A percentile compares a stretch with the other conserved stretches of the same genome.
phyloP scores from a whole-genome alignment of 1,140 invertebrate genomes.

The Cotesia typhae region DNA sequence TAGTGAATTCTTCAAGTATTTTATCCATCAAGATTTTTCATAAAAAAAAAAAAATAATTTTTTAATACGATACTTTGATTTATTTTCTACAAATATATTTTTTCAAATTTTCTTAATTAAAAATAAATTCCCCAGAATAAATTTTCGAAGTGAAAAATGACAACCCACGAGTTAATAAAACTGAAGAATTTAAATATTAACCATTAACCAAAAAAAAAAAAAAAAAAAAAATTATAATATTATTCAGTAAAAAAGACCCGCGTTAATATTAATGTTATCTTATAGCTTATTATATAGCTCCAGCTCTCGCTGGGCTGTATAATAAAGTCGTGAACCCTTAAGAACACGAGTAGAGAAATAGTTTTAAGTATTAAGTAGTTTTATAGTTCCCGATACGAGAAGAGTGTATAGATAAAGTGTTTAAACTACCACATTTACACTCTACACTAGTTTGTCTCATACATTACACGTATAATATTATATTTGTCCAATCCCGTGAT shows the following conservation, averaged over 20 bases:
- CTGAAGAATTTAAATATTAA: too few species aligned
- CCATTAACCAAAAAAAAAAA: background rate
- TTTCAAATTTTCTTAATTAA: too few species aligned
- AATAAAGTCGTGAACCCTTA: slow-evolving; percentile 52
- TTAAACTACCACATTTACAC: background rate
- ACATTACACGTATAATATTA: background rate
- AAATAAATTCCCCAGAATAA: too few species aligned
- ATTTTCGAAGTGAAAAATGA: too few species aligned
- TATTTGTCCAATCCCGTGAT: background rate
- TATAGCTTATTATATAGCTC: slow-evolving; percentile 14
- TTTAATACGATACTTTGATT: too few species aligned
- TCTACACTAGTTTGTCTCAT: slow-evolving; percentile 1
- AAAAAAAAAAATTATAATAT: background rate
- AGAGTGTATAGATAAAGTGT: background rate
- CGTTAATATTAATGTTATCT: slow-evolving; percentile 58
- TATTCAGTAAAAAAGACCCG: slow-evolving; percentile 21
- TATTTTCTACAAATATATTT: too few species aligned
- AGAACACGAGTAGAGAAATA: slow-evolving; percentile 24
- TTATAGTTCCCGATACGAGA: too few species aligned
- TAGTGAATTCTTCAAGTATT: too few species aligned
- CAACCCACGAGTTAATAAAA: too few species aligned
- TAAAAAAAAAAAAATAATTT: too few species aligned
- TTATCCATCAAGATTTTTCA: too few species aligned
- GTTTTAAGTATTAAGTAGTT: slow-evolving; percentile 36
- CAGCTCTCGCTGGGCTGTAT: slow-evolving; percentile 40